These are phyloP conservation scores for Chrysoperla carnea DNA, from an alignment of 1,140 invertebrate genomes.

Conservation along the genomic window DNA sequence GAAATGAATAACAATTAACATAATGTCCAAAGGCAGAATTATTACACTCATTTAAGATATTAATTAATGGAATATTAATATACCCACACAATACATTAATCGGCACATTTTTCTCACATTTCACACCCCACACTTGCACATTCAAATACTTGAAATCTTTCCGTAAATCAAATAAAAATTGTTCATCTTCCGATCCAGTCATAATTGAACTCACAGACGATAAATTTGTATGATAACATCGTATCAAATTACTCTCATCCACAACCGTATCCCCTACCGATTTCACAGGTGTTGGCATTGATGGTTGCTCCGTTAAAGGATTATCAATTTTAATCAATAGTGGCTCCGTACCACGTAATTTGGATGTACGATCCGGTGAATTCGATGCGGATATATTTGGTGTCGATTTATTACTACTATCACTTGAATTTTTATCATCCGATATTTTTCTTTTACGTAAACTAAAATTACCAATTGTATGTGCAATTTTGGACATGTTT, in stretches of 20 bases:
- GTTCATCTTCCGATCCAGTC: constrained; percentile 57
- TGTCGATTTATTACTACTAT: constrained; percentile 29
- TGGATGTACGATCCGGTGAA: constrained; percentile 19
- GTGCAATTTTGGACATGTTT: constrained; percentile 21
- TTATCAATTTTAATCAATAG: too few species aligned
- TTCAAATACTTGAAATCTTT: constrained; percentile 59
- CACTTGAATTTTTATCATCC: constrained; percentile 28
- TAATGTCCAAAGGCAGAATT: constrained; percentile 64
- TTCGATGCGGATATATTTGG: constrained; percentile 30
- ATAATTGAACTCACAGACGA: constrained; percentile 13
- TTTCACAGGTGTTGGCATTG: too few species aligned
- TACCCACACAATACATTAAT: constrained; percentile 52
- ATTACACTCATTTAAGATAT: constrained; percentile 60
- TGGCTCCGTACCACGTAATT: too few species aligned
- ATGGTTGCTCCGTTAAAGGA: too few species aligned
- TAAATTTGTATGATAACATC: not conserved
- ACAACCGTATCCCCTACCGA: too few species aligned
- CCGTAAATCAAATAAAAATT: constrained; percentile 49
- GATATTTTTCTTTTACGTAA: constrained; percentile 34
- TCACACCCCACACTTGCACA: constrained; percentile 57
- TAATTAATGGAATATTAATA: constrained; percentile 58
- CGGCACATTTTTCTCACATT: constrained; percentile 4
- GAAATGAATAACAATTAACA: constrained; percentile 51
- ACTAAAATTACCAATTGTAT: constrained; percentile 24
- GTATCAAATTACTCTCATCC: not conserved